These are phyloP conservation scores for Trichomycterus rosablanca DNA, from an alignment of 2,113 vertebrate genomes.

Conservation along the genomic window DNA sequence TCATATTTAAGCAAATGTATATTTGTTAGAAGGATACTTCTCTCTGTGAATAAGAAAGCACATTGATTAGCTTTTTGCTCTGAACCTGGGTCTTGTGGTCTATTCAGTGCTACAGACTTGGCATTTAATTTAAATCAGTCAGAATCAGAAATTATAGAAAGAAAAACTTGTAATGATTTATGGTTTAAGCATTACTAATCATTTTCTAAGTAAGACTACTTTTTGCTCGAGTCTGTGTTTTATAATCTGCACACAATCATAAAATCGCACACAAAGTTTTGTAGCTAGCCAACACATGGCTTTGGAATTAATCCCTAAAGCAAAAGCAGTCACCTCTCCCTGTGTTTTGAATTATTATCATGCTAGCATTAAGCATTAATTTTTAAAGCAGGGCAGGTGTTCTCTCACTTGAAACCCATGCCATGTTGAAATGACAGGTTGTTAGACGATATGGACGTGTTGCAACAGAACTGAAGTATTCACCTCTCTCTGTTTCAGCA, in stretches of 20 bases:
- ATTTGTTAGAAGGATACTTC: neutral
- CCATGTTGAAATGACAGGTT: slow-evolving; percentile 39
- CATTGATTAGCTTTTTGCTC: too few relatives aligned
- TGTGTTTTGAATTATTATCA: slow-evolving; percentile 7
- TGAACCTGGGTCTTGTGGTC: too few relatives aligned
- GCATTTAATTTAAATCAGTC: too few relatives aligned
- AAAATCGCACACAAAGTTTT: neutral
- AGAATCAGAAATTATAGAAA: too few relatives aligned
- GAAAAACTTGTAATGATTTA: too few relatives aligned
- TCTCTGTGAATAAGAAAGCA: neutral
- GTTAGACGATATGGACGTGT: slow-evolving; percentile 55
- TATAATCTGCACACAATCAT: neutral
- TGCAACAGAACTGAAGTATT: slow-evolving; percentile 63
- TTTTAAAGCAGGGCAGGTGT: neutral
- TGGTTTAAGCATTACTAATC: too few relatives aligned
- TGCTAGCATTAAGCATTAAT: neutral
- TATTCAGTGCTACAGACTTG: too few relatives aligned
- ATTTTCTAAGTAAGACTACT: too few relatives aligned
- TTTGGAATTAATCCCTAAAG: slow-evolving; percentile 18
- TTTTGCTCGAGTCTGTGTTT: too few relatives aligned
- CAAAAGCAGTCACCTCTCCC: neutral
- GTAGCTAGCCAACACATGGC: neutral
- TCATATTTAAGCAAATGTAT: neutral
- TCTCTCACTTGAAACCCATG: neutral
- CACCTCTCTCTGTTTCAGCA: slow-evolving; percentile 59